Evolutionary conservation across 2,888 invertebrate genomes (phyloP).

Genomic region (Bombylius discolor): DNA sequence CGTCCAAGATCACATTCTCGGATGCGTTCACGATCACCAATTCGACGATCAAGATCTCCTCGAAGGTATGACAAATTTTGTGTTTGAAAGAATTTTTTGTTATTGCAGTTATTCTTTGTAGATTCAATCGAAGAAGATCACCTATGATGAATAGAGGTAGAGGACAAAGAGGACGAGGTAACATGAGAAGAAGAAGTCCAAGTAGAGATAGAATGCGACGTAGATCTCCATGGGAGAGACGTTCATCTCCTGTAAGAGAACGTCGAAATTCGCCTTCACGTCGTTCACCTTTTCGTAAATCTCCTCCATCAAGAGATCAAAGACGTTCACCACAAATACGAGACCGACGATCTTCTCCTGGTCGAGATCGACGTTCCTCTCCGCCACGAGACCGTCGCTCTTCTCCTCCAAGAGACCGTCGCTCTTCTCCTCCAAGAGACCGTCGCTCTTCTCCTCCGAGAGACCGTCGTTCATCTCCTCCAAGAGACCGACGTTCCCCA

Average conservation of each 20-base stretch:
- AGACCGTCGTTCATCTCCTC: slow-evolving; percentile 18
- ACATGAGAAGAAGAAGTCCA: slow-evolving; percentile 26
- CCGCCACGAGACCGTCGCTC: slow-evolving; percentile 15
- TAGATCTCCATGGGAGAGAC: slow-evolving; percentile 31
- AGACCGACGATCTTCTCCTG: slow-evolving; percentile 10
- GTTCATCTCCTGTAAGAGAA: slow-evolving; percentile 30
- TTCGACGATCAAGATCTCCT: slow-evolving; percentile 31
- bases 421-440: slow-evolving; percentile 28
- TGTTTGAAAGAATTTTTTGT: background rate
- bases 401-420: slow-evolving; percentile 16
- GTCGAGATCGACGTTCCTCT: slow-evolving; percentile 24
- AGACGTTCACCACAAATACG: slow-evolving; percentile 6
- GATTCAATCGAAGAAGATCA: slow-evolving; percentile 22
- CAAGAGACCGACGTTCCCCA: slow-evolving; percentile 13
- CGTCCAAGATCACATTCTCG: slow-evolving; percentile 27
- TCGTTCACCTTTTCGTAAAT: slow-evolving; percentile 24
- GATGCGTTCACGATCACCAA: slow-evolving; percentile 30
- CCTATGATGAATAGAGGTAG: slow-evolving; percentile 8
- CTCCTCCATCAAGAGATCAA: slow-evolving; percentile 22
- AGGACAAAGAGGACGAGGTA: slow-evolving; percentile 3
- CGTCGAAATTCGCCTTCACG: slow-evolving; percentile 25
- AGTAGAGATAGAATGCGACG: slow-evolving; percentile 23
- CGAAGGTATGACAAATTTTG: slow-evolving; percentile 23
- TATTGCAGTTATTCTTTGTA: slow-evolving; percentile 8
- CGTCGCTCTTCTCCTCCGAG: slow-evolving; percentile 26